Base-by-base conservation (phyloP, 2,888 invertebrate genomes). In the Melanotus villosus region DNA sequence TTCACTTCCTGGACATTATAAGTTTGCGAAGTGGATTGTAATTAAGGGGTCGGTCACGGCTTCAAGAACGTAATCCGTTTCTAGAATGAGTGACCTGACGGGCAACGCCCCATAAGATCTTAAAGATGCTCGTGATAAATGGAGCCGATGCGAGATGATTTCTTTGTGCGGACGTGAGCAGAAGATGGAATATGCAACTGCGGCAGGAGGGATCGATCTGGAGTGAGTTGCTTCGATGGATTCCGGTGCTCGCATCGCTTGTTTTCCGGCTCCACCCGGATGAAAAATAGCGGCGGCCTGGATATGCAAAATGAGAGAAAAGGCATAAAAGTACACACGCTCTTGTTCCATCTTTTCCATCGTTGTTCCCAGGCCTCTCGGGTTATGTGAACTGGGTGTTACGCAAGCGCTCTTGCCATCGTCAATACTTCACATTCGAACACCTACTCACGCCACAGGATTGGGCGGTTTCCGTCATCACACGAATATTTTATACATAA, bases 371-470 rank as follows among this genome's bases (percentile, higher is more conserved):
- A 70, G 68, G 72, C 73, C 65, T 76, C 78, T 77, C 78, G 63
- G 63, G 78, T 78, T 80, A 81, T 82, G 81, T 81, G 81, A 77
- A 79, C 80, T 71, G 74, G 74, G 77, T 74, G 72, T 71, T 76
- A 82, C 83, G 83, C 83, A 83, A 75, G 83, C 83, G 83, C 82
- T 76, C 75, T 80, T 73, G 70, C 74, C 77, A 76, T 77, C 81
- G 80, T 83, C 83, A 83, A 83, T 83, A 83, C 83, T 82, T 81
- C 83, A 83, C 82, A 82, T 83, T 83, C 81, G 82, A 82, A 83
- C 83, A 83, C 83, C 82, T 82, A 83, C 83, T 79, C 80, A 80
- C 77, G 78, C 76, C 78, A 77, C 78, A 76, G 80, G 80, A 81
- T 82, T 82, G 81, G 81, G 80, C 79, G 79, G 77, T 75, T 77